A percentile compares a stretch with the other conserved stretches of the same genome.
phyloP scores from a whole-genome alignment of 2,797 vertebrate species.

The Onychomys arenicola region DNA sequence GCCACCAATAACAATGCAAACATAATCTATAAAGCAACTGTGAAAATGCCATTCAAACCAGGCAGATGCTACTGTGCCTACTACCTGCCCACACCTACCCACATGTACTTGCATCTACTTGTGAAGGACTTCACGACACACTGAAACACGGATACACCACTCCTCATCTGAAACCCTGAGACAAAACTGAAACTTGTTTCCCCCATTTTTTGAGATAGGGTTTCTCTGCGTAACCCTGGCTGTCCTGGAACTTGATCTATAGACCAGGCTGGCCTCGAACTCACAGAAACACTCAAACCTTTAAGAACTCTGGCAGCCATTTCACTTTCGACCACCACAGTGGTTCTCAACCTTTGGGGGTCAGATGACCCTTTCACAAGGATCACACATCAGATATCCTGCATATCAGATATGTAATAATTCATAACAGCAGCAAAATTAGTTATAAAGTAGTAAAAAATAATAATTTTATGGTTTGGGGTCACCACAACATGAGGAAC shows the following conservation, averaged over 20 bases:
- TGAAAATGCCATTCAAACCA: conserved; percentile 53
- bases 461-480: not conserved
- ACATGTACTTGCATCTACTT: not conserved
- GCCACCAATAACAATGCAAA: not conserved
- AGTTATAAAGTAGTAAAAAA: not conserved
- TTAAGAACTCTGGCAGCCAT: conserved; percentile 49
- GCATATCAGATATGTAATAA: not conserved
- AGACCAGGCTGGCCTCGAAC: not conserved
- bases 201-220: not conserved
- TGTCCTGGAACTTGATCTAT: not conserved
- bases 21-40: conserved; percentile 24
- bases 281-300: not conserved
- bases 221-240: not conserved
- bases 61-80: not conserved
- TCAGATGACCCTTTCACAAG: not conserved
- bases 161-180: conserved; percentile 57
- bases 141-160: conserved; percentile 27
- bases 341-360: not conserved
- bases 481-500: not conserved
- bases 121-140: conserved; percentile 46
- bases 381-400: not conserved
- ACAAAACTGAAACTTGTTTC: conserved; percentile 58
- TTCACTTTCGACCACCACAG: conserved; percentile 65
- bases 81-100: not conserved
- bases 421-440: not conserved